Percentiles rank a stretch among this genome's conserved stretches.
Evolutionary conservation across 2,888 invertebrate genomes (phyloP).

Genomic region (Yponomeuta cagnagella): DNA sequence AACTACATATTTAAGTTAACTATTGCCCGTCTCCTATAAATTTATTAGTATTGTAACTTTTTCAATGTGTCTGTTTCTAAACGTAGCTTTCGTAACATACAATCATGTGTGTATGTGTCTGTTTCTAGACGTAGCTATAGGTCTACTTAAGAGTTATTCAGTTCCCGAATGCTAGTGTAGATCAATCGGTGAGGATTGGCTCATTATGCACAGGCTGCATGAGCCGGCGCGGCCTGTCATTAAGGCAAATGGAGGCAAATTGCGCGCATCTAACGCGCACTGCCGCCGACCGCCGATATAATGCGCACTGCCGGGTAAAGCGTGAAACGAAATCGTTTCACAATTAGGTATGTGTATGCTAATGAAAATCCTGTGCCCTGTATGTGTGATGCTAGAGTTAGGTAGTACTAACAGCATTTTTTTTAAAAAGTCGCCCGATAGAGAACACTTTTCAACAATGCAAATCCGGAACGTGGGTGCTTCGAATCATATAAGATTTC

Average conservation of each 20-base stretch:
- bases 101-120: too few relatives aligned
- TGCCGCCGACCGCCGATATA: conserved; percentile 37
- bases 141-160: not conserved
- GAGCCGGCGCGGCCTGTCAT: conserved; percentile 62
- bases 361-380: conserved; percentile 32
- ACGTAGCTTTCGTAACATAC: too few relatives aligned
- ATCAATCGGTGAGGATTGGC: conserved; percentile 52
- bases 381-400: not conserved
- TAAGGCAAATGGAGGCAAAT: conserved; percentile 71
- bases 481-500: too few relatives aligned
- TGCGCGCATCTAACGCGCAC: conserved; percentile 67
- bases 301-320: conserved; percentile 56
- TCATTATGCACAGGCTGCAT: conserved; percentile 67
- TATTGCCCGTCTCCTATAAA: too few relatives aligned
- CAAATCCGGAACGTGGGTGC: too few relatives aligned
- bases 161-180: conserved; percentile 2
- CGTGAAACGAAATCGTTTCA: conserved; percentile 49
- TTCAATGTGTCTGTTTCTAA: too few relatives aligned
- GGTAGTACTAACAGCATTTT: too few relatives aligned
- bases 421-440: too few relatives aligned
- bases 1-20: too few relatives aligned
- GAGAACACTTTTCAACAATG: too few relatives aligned
- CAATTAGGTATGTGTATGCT: conserved; percentile 40
- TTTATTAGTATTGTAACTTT: too few relatives aligned
- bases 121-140: not conserved